Conservation (phyloP, 35 echinoderm and acorn worm species). For the Ophioderma brevispina region DNA sequence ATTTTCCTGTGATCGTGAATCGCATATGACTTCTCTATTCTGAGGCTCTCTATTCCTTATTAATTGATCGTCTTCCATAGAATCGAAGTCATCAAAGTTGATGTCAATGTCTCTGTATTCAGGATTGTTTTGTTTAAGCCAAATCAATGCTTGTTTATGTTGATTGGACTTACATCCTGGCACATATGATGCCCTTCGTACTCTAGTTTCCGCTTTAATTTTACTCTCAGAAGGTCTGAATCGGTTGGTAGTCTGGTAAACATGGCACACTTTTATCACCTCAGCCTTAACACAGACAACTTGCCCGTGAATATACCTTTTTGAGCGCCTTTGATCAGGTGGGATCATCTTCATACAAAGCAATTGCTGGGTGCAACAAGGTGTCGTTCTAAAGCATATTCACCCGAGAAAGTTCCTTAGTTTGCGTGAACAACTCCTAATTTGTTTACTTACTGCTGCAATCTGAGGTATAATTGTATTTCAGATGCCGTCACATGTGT, state of each 20-base stretch:
- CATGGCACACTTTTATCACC: constrained; percentile 14
- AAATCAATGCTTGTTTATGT: neutral
- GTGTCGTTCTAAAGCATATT: constrained; percentile 40
- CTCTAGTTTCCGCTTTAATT: constrained; percentile 69
- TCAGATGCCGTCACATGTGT: neutral
- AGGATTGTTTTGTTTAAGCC: neutral
- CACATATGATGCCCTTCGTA: constrained; percentile 64
- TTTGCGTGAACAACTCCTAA: constrained; percentile 18
- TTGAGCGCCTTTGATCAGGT: constrained; percentile 36
- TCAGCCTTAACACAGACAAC: constrained; percentile 73
- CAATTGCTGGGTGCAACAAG: constrained; percentile 25
- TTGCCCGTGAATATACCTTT: constrained; percentile 62
- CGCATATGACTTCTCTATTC: no score
- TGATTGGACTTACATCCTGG: constrained; percentile 3
- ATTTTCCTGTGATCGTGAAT: no score
- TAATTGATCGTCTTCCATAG: neutral
- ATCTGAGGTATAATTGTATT: neutral
- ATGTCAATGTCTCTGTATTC: neutral
- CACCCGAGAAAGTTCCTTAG: neutral
- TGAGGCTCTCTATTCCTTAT: neutral
- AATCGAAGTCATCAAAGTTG: neutral
- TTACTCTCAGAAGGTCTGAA: constrained; percentile 44
- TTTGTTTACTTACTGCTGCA: constrained; percentile 6
- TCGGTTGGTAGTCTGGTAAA: constrained; percentile 39
- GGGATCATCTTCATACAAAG: constrained; percentile 58